Evolutionary conservation across 2,797 vertebrate species (phyloP).

Genomic region (Fistularia tabacaria): DNA sequence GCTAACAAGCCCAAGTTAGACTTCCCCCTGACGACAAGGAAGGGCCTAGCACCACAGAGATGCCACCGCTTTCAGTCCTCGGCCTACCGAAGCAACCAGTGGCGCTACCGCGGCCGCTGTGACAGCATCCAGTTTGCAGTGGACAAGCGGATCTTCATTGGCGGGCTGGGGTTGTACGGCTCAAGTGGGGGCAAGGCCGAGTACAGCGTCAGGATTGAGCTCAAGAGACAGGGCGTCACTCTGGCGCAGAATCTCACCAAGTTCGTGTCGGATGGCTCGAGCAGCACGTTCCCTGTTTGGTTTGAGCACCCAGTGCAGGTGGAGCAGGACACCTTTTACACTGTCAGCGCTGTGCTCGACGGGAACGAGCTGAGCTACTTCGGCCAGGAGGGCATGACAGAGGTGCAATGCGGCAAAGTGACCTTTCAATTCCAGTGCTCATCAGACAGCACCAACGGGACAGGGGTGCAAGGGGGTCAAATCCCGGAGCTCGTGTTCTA

Average conservation of each 20-base stretch:
- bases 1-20: slow-evolving; percentile 87
- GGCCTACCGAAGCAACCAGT: slow-evolving; percentile 95
- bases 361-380: slow-evolving; percentile 98
- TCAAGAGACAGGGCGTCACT: slow-evolving; percentile 87
- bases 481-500: slow-evolving; percentile 99
- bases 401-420: slow-evolving; percentile 94
- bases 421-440: slow-evolving; percentile 99
- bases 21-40: slow-evolving; percentile 81
- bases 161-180: slow-evolving; percentile 90
- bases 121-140: slow-evolving; percentile 98
- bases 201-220: slow-evolving; percentile 90
- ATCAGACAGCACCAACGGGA: slow-evolving; percentile 97
- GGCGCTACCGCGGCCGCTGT: slow-evolving; percentile 93
- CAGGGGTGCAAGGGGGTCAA: slow-evolving; percentile 96
- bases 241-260: slow-evolving; percentile 88
- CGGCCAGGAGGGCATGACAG: slow-evolving; percentile 97
- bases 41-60: slow-evolving; percentile 82
- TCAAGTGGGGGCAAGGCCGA: slow-evolving; percentile 90
- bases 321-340: slow-evolving; percentile 95
- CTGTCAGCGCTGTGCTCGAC: slow-evolving; percentile 89
- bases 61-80: slow-evolving; percentile 96
- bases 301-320: slow-evolving; percentile 97
- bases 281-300: slow-evolving; percentile 89
- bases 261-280: slow-evolving; percentile 92
- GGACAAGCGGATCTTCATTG: slow-evolving; percentile 92